Evolutionary conservation across 2,888 invertebrate genomes (phyloP), one percentile per base, ranked within the genome.

Genomic region (Polydesmus complanatus): DNA sequence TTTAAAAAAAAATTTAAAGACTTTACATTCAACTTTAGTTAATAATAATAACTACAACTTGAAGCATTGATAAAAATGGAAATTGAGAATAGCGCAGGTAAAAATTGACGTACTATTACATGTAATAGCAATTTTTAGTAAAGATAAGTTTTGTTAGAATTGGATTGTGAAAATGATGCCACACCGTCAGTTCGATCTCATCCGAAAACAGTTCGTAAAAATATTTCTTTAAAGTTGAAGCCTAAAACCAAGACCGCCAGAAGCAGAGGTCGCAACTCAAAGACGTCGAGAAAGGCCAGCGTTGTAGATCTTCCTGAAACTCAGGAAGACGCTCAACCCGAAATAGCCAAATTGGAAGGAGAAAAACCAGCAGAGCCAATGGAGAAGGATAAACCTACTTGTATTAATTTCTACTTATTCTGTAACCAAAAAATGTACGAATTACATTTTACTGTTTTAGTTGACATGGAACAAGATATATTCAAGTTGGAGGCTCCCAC

Each of bases 401-500:
- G n/a, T 21, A 53, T 27, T 25, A 53, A 22, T 49, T 21, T 27
- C 11, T 8, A 37, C 8, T 8, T 37, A 8, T 37, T 37, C 5
- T 37, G 5, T 8, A 51, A 14, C n/a, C 3, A 51, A n/a, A 19
- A 51, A 51, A 22, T n/a, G 5, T 51, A 51, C 51, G 5, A 51
- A 22, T 14, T 11, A 21, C n/a, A 5, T 5, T n/a, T 8, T 19
- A 5, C 5, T 51, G 5, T 51, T 51, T 51, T 19, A 82, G 86
- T 90, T 78, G 89, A 89, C 74, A 81, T 90, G 70, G 60, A 53
- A 22, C 87, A 89, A n/a, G 91, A 92, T 72, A 92, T 92, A 71
- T 91, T 91, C 0, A 89, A 91, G 69, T 72, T 92, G 65, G 90
- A 92, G 73, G 87, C 92, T 0, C 91, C 91, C 1, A 90, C 91